phyloP scores from a whole-genome alignment of 2,797 vertebrate species.

The Phrynocephalus vlangalii region DNA sequence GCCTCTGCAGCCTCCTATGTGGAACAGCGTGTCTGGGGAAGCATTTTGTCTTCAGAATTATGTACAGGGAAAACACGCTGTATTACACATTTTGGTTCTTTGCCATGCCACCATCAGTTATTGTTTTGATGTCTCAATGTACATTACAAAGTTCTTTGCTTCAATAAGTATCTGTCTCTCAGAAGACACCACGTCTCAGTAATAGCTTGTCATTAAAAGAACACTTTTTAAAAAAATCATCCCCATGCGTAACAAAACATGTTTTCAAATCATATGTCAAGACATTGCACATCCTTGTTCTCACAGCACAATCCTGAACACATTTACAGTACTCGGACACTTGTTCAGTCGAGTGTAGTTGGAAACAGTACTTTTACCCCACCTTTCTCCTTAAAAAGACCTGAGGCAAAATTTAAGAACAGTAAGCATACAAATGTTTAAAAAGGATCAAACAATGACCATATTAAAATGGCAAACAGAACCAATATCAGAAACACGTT shows the following conservation, averaged over 20 bases:
- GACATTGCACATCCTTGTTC: constrained; percentile 9
- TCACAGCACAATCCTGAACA: neutral
- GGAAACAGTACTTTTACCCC: neutral
- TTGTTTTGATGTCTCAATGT: constrained; percentile 45
- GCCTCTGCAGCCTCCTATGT: neutral
- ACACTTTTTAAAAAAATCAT: constrained; percentile 12
- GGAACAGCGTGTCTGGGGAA: neutral
- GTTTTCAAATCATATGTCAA: constrained; percentile 37
- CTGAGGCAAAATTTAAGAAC: too few species aligned
- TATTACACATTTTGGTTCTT: constrained; percentile 45
- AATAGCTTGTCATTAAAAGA: constrained; percentile 18
- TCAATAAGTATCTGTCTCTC: constrained; percentile 40
- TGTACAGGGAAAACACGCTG: neutral
- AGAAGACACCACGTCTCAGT: constrained; percentile 16
- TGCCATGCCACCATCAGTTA: neutral
- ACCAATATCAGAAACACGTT: too few species aligned
- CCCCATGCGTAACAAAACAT: neutral
- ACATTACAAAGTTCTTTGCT: constrained; percentile 28
- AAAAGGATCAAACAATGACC: too few species aligned
- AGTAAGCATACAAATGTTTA: too few species aligned
- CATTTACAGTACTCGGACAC: neutral
- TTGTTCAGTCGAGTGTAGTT: neutral
- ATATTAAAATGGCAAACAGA: too few species aligned
- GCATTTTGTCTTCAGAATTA: neutral
- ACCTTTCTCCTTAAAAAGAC: too few species aligned